Percentiles rank a stretch among this genome's conserved stretches.
Conservation (phyloP, 2,797 vertebrate genomes). For the Coregonus sp. region DNA sequence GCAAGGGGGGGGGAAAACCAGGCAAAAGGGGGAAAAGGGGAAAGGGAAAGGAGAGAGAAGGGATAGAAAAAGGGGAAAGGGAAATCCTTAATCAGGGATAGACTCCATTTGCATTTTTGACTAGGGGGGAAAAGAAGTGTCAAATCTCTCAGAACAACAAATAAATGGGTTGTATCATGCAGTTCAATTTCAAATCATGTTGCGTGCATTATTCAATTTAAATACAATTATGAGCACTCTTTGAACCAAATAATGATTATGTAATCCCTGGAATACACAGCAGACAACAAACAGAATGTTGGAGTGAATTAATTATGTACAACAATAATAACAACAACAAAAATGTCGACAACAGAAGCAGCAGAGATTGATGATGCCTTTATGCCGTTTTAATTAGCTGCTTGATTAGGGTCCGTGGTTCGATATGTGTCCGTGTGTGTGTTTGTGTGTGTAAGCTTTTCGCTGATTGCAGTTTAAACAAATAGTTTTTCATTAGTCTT, state of each 20-base stretch:
- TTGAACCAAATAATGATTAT: conserved; percentile 35
- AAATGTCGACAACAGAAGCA: not conserved
- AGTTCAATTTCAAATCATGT: conserved; percentile 32
- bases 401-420: not conserved
- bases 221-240: conserved; percentile 50
- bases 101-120: too few species aligned
- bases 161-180: not conserved
- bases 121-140: not conserved
- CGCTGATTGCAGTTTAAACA: not conserved
- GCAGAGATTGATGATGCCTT: conserved; percentile 54
- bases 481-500: not conserved
- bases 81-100: too few species aligned
- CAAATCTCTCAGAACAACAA: not conserved
- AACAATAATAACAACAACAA: not conserved
- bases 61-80: too few species aligned
- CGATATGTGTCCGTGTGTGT: not conserved
- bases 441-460: not conserved
- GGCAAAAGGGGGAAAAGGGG: too few species aligned
- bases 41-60: too few species aligned
- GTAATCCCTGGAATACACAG: conserved; percentile 43
- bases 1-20: too few species aligned
- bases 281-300: conserved; percentile 14
- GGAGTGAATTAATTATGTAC: not conserved
- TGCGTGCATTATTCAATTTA: conserved; percentile 23
- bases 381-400: conserved; percentile 25